phyloP scores from a whole-genome alignment of 2,888 invertebrate species.

The Punctoribates punctum region DNA sequence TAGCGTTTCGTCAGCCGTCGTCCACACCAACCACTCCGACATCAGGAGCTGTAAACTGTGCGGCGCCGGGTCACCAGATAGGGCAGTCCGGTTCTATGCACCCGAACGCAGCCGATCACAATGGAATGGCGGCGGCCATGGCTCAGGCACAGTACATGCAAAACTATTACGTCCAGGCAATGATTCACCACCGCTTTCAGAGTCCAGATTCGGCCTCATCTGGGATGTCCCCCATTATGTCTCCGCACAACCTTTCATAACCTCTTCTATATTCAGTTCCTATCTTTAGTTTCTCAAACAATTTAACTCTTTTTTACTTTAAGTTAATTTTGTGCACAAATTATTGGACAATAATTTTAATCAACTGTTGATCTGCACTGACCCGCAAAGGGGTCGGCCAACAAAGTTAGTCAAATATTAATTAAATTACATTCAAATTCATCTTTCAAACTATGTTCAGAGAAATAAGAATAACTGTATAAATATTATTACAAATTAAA shows the following conservation, averaged over 20 bases:
- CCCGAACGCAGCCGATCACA: slow-evolving; percentile 15
- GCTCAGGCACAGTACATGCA: slow-evolving; percentile 40
- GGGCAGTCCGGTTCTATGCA: background rate
- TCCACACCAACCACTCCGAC: slow-evolving; percentile 9
- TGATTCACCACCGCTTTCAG: slow-evolving; percentile 33
- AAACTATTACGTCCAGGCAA: slow-evolving; percentile 38
- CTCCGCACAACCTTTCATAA: slow-evolving; percentile 12
- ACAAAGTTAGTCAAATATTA: too few species aligned
- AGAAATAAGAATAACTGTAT: too few species aligned
- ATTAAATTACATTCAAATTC: too few species aligned
- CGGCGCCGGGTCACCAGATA: slow-evolving; percentile 14
- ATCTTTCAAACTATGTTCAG: too few species aligned
- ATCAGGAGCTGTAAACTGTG: background rate
- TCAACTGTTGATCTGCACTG: too few species aligned
- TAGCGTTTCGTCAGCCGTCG: background rate
- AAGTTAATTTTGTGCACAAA: background rate
- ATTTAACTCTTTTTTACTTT: background rate
- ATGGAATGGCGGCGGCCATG: slow-evolving; percentile 33
- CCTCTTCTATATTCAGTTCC: background rate
- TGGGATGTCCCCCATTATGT: slow-evolving; percentile 14
- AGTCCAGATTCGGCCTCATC: background rate
- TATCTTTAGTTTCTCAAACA: background rate
- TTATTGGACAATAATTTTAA: too few species aligned
- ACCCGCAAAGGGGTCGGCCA: too few species aligned
- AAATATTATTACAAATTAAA: background rate